A percentile compares a stretch with the other conserved stretches of the same genome.
These are phyloP conservation scores for Minunthozetes semirufus DNA, from an alignment of 2,888 invertebrate genomes.

Conservation along the genomic window DNA sequence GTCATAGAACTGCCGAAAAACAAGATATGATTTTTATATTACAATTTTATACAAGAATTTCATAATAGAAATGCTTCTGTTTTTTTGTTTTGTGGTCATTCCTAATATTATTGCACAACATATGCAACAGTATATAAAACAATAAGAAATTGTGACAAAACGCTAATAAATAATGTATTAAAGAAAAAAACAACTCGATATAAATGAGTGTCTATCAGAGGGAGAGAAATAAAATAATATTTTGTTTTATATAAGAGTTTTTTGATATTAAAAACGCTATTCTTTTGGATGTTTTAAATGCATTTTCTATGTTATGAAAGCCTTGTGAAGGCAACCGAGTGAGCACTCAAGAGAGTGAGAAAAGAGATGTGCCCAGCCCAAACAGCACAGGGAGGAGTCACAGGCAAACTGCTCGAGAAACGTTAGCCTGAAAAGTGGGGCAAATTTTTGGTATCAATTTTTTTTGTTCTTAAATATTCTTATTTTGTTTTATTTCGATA, in stretches of 20 bases:
- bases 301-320: too few relatives aligned
- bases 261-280: not conserved
- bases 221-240: not conserved
- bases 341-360: too few relatives aligned
- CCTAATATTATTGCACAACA: not conserved
- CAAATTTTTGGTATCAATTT: not conserved
- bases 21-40: too few relatives aligned
- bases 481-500: too few relatives aligned
- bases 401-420: not conserved
- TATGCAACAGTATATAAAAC: too few relatives aligned
- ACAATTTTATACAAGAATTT: too few relatives aligned
- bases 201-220: too few relatives aligned
- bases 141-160: too few relatives aligned
- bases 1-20: not conserved
- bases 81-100: not conserved
- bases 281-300: not conserved
- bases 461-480: too few relatives aligned
- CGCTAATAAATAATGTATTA: too few relatives aligned
- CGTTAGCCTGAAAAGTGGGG: not conserved
- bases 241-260: not conserved
- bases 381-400: not conserved
- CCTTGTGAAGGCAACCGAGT: constrained; percentile 19
- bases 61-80: not conserved
- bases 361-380: constrained; percentile 12
- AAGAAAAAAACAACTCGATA: too few relatives aligned